Evolutionary conservation across 2,797 vertebrate species (phyloP).

Genomic region (Acanthurus tractus): DNA sequence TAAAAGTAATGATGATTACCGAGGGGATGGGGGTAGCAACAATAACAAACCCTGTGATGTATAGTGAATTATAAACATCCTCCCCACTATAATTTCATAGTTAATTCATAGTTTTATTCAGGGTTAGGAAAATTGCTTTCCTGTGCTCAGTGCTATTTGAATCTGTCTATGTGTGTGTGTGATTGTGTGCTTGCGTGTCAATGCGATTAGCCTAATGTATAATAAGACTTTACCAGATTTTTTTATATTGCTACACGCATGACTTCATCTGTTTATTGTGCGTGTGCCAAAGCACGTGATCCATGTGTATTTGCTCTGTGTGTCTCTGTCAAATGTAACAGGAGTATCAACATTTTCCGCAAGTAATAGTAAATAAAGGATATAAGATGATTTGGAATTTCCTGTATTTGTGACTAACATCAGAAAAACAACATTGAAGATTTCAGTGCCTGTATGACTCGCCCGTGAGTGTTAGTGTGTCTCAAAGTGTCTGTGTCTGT

Average conservation of each 20-base stretch:
- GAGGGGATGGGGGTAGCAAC: constrained; percentile 38
- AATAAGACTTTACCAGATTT: constrained; percentile 6
- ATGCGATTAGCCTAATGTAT: constrained; percentile 17
- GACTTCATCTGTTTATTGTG: constrained; percentile 39
- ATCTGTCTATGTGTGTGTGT: constrained; percentile 6
- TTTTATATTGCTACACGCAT: constrained; percentile 26
- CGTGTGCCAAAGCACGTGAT: background rate
- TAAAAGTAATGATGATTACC: constrained; percentile 72
- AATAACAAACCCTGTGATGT: constrained; percentile 63
- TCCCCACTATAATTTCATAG: constrained; percentile 46
- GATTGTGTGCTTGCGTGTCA: constrained; percentile 15
- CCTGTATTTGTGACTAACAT: background rate
- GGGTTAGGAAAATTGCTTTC: constrained; percentile 37
- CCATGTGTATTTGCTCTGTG: constrained; percentile 1
- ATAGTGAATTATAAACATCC: constrained; percentile 59
- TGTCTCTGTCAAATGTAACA: background rate
- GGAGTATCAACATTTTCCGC: background rate
- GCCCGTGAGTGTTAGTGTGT: constrained; percentile 62
- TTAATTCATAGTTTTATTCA: constrained; percentile 50
- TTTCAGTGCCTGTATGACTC: background rate
- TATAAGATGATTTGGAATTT: background rate
- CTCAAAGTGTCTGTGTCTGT: constrained; percentile 2
- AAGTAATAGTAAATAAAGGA: background rate
- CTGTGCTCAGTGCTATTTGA: background rate
- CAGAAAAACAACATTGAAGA: background rate